Conservation (phyloP, 92 coral and sea anemone species). For the Siderastrea radians region DNA sequence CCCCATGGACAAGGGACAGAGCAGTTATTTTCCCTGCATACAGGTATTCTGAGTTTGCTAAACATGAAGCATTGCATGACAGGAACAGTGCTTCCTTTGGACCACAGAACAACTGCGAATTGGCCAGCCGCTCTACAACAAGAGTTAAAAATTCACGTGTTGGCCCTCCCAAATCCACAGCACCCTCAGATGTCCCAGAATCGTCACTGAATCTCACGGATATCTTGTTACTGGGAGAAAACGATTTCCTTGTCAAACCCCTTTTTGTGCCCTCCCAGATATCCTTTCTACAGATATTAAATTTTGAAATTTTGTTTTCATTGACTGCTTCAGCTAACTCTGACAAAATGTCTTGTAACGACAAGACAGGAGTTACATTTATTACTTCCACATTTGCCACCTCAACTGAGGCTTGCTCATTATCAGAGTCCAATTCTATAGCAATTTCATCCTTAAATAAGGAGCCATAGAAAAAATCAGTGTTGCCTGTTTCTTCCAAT, state of each 20-base stretch:
- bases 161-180: conserved; percentile 78
- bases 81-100: conserved; percentile 51
- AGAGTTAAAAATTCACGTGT: conserved; percentile 73
- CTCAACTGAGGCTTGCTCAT: conserved; percentile 33
- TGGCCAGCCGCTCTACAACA: conserved; percentile 61
- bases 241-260: conserved; percentile 67
- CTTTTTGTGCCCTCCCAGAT: conserved; percentile 74
- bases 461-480: conserved; percentile 70
- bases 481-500: conserved; percentile 45
- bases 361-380: conserved; percentile 21
- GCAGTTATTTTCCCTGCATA: conserved; percentile 78
- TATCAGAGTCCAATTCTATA: conserved; percentile 44
- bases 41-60: conserved; percentile 67
- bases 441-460: conserved; percentile 49
- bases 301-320: conserved; percentile 51
- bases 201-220: conserved; percentile 73
- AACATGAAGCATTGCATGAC: conserved; percentile 69
- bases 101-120: conserved; percentile 73
- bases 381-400: conserved; percentile 33
- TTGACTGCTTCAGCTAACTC: conserved; percentile 53
- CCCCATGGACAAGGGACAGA: conserved; percentile 82
- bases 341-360: conserved; percentile 52
- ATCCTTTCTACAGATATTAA: conserved; percentile 59
- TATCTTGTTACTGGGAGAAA: conserved; percentile 61
- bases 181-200: conserved; percentile 71